Evolutionary conservation across 2,888 invertebrate genomes (phyloP).

Genomic region (Mantis religiosa): DNA sequence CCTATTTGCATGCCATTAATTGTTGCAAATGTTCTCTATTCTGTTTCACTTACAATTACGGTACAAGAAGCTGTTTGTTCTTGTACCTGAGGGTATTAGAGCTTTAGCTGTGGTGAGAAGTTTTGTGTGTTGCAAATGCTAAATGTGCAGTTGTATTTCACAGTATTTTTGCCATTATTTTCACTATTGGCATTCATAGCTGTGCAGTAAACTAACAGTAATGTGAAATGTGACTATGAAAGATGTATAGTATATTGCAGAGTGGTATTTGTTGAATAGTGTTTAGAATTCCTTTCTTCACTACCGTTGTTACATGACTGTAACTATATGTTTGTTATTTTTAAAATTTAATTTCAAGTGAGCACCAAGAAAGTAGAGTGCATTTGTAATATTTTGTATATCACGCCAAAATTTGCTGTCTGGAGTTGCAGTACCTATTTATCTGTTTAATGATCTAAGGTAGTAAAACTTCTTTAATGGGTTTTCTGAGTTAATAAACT

Average conservation of each 20-base stretch:
- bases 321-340: not conserved
- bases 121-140: constrained; percentile 1
- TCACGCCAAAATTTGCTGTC: not conserved
- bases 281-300: not conserved
- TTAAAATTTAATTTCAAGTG: not conserved
- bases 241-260: not conserved
- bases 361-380: not conserved
- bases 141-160: not conserved
- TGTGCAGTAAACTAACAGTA: not conserved
- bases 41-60: not conserved
- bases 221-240: not conserved
- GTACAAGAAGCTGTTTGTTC: not conserved
- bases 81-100: not conserved
- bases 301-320: not conserved
- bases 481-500: not conserved
- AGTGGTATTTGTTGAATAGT: not conserved
- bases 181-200: not conserved
- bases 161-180: not conserved
- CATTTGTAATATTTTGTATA: not conserved
- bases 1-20: constrained; percentile 7
- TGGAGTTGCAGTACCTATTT: not conserved
- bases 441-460: not conserved
- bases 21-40: not conserved
- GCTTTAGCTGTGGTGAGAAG: constrained; percentile 12
- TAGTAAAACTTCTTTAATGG: not conserved